phyloP scores from a whole-genome alignment of 1,140 invertebrate genomes.

The Vanessa tameamea region DNA sequence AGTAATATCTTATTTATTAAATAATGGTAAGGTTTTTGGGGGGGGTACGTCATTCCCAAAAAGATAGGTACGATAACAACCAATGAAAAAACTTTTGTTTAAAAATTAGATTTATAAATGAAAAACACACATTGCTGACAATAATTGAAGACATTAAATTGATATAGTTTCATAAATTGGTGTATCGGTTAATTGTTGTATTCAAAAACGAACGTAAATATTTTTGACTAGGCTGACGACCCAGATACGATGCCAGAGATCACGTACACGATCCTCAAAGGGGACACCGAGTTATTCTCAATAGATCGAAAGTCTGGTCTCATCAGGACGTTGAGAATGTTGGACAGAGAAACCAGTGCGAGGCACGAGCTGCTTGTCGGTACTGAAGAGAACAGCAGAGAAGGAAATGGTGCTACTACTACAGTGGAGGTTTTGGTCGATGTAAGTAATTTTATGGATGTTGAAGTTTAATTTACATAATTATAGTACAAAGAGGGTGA shows the following conservation, averaged over 20 bases:
- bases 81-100: no score
- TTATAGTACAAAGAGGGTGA: no score
- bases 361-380: constrained; percentile 89
- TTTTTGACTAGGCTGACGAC: constrained; percentile 80
- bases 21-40: no score
- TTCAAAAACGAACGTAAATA: background rate
- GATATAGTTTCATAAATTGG: no score
- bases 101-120: no score
- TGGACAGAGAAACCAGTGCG: constrained; percentile 90
- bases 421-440: constrained; percentile 89
- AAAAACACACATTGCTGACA: no score
- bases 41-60: no score
- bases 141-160: no score
- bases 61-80: no score
- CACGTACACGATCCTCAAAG: constrained; percentile 91
- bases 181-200: no score
- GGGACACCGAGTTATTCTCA: constrained; percentile 88
- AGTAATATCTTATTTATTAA: no score
- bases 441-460: constrained; percentile 71
- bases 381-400: constrained; percentile 89
- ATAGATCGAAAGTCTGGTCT: constrained; percentile 90
- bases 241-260: constrained; percentile 90
- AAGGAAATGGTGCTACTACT: constrained; percentile 86
- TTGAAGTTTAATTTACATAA: background rate
- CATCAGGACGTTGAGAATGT: constrained; percentile 86